A percentile compares a stretch with the other conserved stretches of the same genome.
phyloP scores from a whole-genome alignment of 2,113 vertebrate genomes.

The Oryzias melastigma region DNA sequence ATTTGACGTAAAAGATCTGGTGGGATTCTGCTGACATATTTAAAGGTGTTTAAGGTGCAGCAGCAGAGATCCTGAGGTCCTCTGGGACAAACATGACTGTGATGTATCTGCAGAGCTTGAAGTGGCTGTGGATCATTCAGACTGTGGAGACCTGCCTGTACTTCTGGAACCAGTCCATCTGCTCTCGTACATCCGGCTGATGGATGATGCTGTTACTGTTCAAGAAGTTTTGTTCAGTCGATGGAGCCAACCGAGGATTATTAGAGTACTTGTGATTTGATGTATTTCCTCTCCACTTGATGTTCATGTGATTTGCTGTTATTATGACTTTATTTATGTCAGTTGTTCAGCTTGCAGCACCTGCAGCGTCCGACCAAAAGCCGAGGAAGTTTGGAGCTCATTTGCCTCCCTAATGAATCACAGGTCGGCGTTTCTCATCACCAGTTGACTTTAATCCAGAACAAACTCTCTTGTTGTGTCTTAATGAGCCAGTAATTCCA shows the following conservation, averaged over 20 bases:
- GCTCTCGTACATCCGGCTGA: conserved; percentile 38
- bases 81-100: conserved; percentile 2
- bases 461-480: conserved; percentile 18
- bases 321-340: conserved; percentile 23
- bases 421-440: conserved; percentile 16
- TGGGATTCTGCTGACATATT: not conserved
- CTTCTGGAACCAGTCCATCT: conserved; percentile 36
- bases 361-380: not conserved
- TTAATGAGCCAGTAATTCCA: conserved; percentile 38
- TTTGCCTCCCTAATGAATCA: conserved; percentile 25
- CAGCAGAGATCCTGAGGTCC: conserved; percentile 30
- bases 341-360: no score
- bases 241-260: conserved; percentile 39
- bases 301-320: conserved; percentile 14
- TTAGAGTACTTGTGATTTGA: conserved; percentile 31
- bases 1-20: not conserved
- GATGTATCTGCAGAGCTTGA: conserved; percentile 35
- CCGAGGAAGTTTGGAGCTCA: not conserved
- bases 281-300: conserved; percentile 15
- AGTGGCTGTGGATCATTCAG: conserved; percentile 45
- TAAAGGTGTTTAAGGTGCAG: conserved; percentile 23
- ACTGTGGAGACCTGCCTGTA: conserved; percentile 16
- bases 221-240: conserved; percentile 31
- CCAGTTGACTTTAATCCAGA: conserved; percentile 17
- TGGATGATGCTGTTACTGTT: conserved; percentile 35